Base-by-base conservation (phyloP, 2,113 vertebrate species). In the Coptodon rendalli region DNA sequence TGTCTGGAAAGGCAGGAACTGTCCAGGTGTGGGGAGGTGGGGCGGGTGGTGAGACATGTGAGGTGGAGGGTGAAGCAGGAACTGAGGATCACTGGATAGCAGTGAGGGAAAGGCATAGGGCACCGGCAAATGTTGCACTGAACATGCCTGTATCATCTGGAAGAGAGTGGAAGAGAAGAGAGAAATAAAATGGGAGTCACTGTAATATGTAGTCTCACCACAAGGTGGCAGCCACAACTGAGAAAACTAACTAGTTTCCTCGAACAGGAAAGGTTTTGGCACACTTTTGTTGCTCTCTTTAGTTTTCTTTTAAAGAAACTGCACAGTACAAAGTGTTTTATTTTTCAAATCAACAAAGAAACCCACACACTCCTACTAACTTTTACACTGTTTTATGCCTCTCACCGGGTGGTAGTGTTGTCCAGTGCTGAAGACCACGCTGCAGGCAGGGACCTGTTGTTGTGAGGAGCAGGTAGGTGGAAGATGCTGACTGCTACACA, bases 351-450 rank as follows among this genome's bases (percentile, higher is more conserved):
- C 16, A 63, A 53, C 45, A 81, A 81, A 63, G 40, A 82, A 88
- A 31, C 73, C 16, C 34, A 85, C 50, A 82, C 63, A 73, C 59
- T 53, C 59, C 59, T 34, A 85, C 43, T 86, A 79, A 24, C 16
- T 7, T 66, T 50, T 34, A 88, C 38, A 88, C 96, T 96, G 95
- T 81, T 96, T 95, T 89, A 97, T 96, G 89, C 96, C 96, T 94
- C 98, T 99, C 92, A 99, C 97, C 79, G 98, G 98, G 93, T 99
- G 98, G 94, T 98, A 98, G 92, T 99, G 98, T 90, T 99, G 98
- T 84, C 98, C 98, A 45, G 95, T 91, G 90, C 98, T 99, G 96
- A 99, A 99, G 90, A 99, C 98, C 91, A 99, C 97, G 24, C 97
- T 99, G 95, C 98, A 99, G 38, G 97, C 96, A 4, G 98, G 97